These are phyloP conservation scores for Podilymbus podiceps DNA, from an alignment of 2,113 vertebrate genomes.

Conservation along the genomic window DNA sequence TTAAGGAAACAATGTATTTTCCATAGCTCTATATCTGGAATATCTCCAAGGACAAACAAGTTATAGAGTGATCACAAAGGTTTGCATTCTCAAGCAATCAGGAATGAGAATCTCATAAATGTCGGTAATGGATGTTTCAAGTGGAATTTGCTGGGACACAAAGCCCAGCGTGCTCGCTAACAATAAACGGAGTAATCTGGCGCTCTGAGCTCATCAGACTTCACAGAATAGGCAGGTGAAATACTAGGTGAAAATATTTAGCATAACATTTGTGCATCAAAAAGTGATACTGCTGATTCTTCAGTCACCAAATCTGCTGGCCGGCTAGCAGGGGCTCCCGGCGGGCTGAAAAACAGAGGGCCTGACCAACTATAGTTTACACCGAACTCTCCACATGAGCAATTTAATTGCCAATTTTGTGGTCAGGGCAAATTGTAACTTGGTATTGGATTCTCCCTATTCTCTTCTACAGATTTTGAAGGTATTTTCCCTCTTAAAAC, in stretches of 20 bases:
- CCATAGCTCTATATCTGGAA: not conserved
- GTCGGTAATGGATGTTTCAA: not conserved
- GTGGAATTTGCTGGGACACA: not conserved
- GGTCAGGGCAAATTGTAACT: not conserved
- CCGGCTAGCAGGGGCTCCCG: rapidly evolving
- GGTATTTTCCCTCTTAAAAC: not conserved
- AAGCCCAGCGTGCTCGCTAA: not conserved
- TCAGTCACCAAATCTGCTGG: not conserved
- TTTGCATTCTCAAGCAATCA: not conserved
- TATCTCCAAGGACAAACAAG: not conserved
- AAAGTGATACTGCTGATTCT: not conserved
- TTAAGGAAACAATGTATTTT: not conserved
- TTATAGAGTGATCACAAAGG: not conserved
- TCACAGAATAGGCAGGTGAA: not conserved
- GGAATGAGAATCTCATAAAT: not conserved
- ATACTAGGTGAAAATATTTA: not conserved
- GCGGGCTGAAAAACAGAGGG: not conserved
- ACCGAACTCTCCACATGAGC: not conserved
- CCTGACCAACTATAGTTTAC: not conserved
- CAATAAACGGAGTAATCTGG: not conserved
- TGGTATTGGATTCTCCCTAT: not conserved
- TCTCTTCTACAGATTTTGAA: not conserved
- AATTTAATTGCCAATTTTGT: not conserved
- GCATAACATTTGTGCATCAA: not conserved
- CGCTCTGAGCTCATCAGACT: rapidly evolving